Evolutionary conservation across 30 jellyfish, hydroid and myxozoan species (phyloP), one percentile per base, ranked within the genome.

Genomic region (Clytia hemisphaerica): DNA sequence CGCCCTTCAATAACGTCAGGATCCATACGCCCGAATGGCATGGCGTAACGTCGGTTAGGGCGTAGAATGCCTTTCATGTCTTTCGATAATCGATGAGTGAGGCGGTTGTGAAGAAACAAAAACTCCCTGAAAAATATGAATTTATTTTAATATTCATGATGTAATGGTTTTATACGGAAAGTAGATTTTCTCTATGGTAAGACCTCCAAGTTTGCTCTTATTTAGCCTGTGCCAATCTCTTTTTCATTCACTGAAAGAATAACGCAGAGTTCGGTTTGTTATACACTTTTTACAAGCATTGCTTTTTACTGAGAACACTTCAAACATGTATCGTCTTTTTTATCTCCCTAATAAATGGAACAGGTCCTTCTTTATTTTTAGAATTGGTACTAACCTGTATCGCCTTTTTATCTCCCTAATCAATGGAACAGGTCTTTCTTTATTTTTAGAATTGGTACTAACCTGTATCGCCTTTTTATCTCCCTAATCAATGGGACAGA

Each of bases 11-110:
- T 86, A 40, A 86, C 96, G 71, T 86, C 96, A 35, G 96, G 96
- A 34, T 86, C 96, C 96, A 86, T 86, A 60, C 96, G 57, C 0
- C 96, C 96, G 67, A 86, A 86, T 32, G 96, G 96, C 96, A 86
- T 86, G 31, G 92, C 96, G 45, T 86, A 86, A 24, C 96, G 54
- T 66, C 96, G 51, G 37, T 86, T 86, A 3, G 96, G 96, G 63
- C 94, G 73, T 27, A 86, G 37, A 24, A 86, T 78, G 15, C 94
- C 94, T 72, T 86, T 86, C 96, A 86, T 86, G 34, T 78, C 63
- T 18, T 26, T 84, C 1, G 96, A 60, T 92, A 86, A 55, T 21
- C 96, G 84, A 65, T 86, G 96, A 0, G 96, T 86, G 29, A 86
- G 75, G 19, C 96, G 84, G 50, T 86, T 86, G 66, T 86, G 96